Evolutionary conservation across 1,140 invertebrate genomes (phyloP), one percentile per base, ranked within the genome.

Genomic region (Eueides isabella): DNA sequence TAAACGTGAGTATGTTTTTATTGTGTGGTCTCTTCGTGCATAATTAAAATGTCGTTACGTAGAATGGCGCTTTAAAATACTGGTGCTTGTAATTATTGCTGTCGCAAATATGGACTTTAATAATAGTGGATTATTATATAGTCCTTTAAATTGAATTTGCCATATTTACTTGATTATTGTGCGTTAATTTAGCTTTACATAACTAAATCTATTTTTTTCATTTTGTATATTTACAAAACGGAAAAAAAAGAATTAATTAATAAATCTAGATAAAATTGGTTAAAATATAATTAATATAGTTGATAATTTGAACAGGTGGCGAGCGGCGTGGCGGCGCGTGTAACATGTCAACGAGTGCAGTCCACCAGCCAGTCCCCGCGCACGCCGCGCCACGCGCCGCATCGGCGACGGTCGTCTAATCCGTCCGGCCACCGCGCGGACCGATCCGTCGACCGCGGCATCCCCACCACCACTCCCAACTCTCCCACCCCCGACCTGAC

Each of bases 301-400:
- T 2, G 1, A 5, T 48, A 19, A n/a, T 23, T 16, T 2, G 23
- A 19, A 44, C 77, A 93, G 91, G 89, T 91, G 91, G 91, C 91
- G 90, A 92, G 91, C 90, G 91, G 91, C 87, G 89, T 90, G 88
- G 89, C 86, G 89, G 82, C 89, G 88, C 87, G 85, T 86, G 88
- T 71, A 63, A 63, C 73, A 71, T 48, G 74, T 63, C 74, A 74
- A 41, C 75, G 64, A 64, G 29, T 65, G 61, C 70, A 80, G 68
- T 66, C 74, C 81, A 76, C 79, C 74, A 79, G 71, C 76, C 74
- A 72, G 70, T 23, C 72, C 35, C 72, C 81, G 74, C 83, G 76
- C 74, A 80, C 70, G 77, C 79, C 76, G 77, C 84, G 80, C 81
- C 81, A 79, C 84, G 82, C 80, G 80, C 83, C 77, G 76, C 81